Percentiles rank a stretch among this genome's conserved stretches.
phyloP scores from a whole-genome alignment of 2,888 invertebrate genomes.

The Aphelenchoides bicaudatus region DNA sequence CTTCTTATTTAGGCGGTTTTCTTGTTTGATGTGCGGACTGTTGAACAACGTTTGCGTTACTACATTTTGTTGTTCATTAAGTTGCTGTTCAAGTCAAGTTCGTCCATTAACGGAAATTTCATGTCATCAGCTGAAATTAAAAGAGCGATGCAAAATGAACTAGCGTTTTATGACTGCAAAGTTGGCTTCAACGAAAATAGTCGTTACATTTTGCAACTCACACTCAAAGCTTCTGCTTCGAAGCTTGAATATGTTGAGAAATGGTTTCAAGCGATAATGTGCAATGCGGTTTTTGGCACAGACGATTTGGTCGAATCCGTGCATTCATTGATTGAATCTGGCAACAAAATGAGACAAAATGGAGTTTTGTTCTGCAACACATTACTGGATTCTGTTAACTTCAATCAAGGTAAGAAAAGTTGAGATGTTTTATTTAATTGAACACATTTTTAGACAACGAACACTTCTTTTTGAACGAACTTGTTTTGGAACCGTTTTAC shows the following conservation, averaged over 20 bases:
- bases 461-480: neutral
- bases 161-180: neutral
- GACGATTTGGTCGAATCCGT: neutral
- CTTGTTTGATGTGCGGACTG: conserved; percentile 2
- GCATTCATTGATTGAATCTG: neutral
- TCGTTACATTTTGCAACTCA: neutral
- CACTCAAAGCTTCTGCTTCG: neutral
- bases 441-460: too few relatives aligned
- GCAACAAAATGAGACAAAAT: neutral
- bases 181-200: conserved; percentile 2
- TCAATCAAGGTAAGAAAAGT: neutral
- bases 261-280: neutral
- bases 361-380: neutral
- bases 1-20: conserved; percentile 12
- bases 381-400: neutral
- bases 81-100: neutral
- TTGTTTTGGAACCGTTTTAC: conserved; percentile 2
- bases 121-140: neutral
- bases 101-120: neutral
- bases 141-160: neutral
- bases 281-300: neutral
- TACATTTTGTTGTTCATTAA: conserved; percentile 1
- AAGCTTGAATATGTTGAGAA: conserved; percentile 3
- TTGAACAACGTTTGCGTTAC: conserved; percentile 5
- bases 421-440: too few relatives aligned